Base-by-base conservation (phyloP, 2,797 vertebrate species). In the Pangasius larnaudii region DNA sequence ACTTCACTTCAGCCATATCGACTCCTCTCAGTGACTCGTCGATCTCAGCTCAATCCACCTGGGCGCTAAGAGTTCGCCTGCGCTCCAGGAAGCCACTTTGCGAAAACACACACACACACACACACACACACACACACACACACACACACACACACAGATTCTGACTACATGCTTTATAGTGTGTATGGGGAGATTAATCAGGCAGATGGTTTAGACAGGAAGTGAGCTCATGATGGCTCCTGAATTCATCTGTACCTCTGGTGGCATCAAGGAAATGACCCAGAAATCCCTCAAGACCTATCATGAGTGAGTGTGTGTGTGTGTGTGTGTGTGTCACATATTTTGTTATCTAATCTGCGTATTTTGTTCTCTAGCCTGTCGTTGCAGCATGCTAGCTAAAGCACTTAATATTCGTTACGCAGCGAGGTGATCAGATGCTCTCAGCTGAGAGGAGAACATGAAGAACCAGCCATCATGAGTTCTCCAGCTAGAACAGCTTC, bases 181-280 rank as follows among this genome's bases (percentile, higher is more conserved):
- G 24, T 1, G 22, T 16, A 24, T 14, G 39, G 4, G 30, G 33
- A 33, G 16, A 81, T 19, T 85, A n/a, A 85, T 58, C 22, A 74
- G 69, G 33, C 7, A 72, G 33, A 2, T 30, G 27, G 69, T 72
- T 42, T 22, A 42, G 53, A 58, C 71, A 74, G 36, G 36, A 75
- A 59, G 53, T 5, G 85, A 27, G 2, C 49, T 59, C 18, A 72
- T 36, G 30, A 74, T 56, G 46, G 69, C 14, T 75, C 42, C 42
- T 51, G 82, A 86, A 77, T 63, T 63, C 33, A 77, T 24, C 61
- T 69, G 11, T 53, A 72, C n/a, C 83, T 61, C 53, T 36, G 27
- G 83, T 69, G 83, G 85, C 72, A 22, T 65, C 46, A 1, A 30
- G 46, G 19, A 80, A 69, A 69, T 46, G 46, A 27, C 30, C 85